phyloP scores from a whole-genome alignment of 2,113 vertebrate species.

The Semnopithecus entellus region DNA sequence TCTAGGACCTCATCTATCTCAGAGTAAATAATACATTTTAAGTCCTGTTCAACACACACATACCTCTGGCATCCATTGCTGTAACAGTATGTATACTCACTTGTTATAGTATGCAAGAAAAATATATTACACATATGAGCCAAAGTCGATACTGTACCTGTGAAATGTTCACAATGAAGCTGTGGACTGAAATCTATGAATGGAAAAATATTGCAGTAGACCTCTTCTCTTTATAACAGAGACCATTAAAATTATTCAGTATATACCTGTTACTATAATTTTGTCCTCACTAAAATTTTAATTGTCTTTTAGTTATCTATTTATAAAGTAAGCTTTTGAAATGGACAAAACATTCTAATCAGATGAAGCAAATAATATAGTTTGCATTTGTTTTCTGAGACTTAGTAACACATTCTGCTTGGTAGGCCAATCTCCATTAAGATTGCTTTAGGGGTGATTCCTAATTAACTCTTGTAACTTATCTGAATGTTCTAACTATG shows the following conservation, averaged over 20 bases:
- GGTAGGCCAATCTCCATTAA: neutral
- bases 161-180: neutral
- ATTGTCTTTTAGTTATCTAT: neutral
- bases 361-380: neutral
- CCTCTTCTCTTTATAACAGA: neutral
- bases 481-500: neutral
- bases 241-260: neutral
- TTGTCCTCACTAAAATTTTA: neutral
- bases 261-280: neutral
- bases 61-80: neutral
- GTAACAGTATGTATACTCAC: accelerated
- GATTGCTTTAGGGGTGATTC: neutral
- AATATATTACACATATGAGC: neutral
- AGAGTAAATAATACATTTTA: neutral
- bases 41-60: neutral
- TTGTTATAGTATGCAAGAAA: neutral
- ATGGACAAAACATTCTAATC: neutral
- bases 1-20: neutral
- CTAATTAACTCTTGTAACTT: neutral
- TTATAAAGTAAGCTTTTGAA: neutral
- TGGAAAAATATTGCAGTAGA: neutral
- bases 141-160: neutral
- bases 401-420: neutral
- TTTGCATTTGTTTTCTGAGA: neutral
- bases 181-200: neutral